Conservation (phyloP, 53 echinoderm and acorn worm species). For the Apostichopus leukothele region DNA sequence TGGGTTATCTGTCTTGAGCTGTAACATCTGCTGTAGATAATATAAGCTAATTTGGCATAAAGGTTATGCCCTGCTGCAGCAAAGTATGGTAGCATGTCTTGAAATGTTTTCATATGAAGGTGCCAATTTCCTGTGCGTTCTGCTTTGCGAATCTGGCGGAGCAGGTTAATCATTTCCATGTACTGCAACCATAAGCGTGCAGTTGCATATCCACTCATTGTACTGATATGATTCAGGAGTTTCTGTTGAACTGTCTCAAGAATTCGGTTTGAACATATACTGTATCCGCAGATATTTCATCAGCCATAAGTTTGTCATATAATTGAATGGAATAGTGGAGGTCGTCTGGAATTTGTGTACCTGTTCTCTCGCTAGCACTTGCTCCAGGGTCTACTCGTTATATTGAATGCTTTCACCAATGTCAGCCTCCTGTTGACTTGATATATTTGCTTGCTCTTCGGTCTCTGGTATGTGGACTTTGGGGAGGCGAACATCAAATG, state of each 20-base stretch:
- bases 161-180: conserved; percentile 49
- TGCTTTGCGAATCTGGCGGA: conserved; percentile 38
- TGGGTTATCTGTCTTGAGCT: conserved; percentile 27
- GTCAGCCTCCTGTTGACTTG: too few relatives aligned
- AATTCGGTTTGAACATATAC: neutral
- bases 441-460: too few relatives aligned
- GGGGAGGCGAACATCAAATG: too few relatives aligned
- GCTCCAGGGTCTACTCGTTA: too few relatives aligned
- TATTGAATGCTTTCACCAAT: too few relatives aligned
- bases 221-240: neutral
- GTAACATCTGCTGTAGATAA: conserved; percentile 51
- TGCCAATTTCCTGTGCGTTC: conserved; percentile 58
- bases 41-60: conserved; percentile 58
- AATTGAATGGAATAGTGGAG: neutral
- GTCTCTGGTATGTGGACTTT: too few relatives aligned
- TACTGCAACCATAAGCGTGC: conserved; percentile 56
- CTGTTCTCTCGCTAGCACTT: too few relatives aligned
- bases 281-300: conserved; percentile 10
- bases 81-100: conserved; percentile 62
- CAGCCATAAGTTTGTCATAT: conserved; percentile 25
- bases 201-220: neutral
- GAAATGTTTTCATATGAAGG: conserved; percentile 54
- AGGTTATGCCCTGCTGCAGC: conserved; percentile 71
- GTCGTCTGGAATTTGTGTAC: conserved; percentile 7
- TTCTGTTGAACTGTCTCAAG: conserved; percentile 25